A percentile compares a stretch with the other conserved stretches of the same genome.
Conservation (phyloP, 2,888 invertebrate species). For the Diarsia rubi region DNA sequence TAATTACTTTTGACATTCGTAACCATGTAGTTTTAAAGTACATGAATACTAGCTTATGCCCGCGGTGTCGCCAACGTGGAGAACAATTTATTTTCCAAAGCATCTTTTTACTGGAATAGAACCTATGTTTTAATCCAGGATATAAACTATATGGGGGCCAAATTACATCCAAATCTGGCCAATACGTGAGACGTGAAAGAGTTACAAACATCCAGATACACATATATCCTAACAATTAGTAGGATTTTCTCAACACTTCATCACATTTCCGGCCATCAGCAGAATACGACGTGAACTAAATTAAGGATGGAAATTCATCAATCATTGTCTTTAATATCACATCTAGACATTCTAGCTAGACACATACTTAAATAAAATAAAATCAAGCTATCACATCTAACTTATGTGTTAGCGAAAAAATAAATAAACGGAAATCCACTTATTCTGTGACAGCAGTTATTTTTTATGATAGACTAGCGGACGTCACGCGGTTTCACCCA, state of each 20-base stretch:
- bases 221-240: too few species aligned
- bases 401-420: background rate
- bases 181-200: too few species aligned
- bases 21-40: background rate
- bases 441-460: background rate
- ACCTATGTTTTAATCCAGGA: too few species aligned
- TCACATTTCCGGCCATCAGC: background rate
- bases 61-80: too few species aligned
- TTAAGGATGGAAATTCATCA: background rate
- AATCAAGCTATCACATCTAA: background rate
- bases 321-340: background rate
- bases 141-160: too few species aligned
- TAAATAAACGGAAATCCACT: background rate
- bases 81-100: too few species aligned
- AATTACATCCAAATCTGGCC: too few species aligned
- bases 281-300: background rate
- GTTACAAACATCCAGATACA: too few species aligned
- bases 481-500: too few species aligned
- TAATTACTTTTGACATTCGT: background rate
- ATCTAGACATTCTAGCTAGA: background rate
- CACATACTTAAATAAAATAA: constrained; percentile 19
- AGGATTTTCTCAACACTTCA: background rate
- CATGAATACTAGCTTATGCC: background rate
- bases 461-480: constrained; percentile 34
- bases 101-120: too few species aligned